Evolutionary conservation across 2,797 vertebrate species (phyloP).

Genomic region (Sebastes nivosus): DNA sequence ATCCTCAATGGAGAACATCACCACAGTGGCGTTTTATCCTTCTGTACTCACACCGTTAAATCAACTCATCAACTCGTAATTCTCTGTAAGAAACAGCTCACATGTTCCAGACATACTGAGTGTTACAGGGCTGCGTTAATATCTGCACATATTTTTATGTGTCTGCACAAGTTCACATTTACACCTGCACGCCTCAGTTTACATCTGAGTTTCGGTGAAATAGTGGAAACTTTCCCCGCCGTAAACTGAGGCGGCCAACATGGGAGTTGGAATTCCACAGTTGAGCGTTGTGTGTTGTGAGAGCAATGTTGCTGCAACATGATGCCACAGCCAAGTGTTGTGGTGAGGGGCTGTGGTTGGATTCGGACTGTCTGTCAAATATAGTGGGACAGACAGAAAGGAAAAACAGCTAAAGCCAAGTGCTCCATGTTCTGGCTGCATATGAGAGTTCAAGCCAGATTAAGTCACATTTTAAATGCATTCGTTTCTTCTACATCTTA

Average conservation of each 20-base stretch:
- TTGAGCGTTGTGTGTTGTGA: slow-evolving; percentile 16
- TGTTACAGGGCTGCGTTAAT: not conserved
- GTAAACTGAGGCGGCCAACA: not conserved
- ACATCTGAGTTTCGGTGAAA: not conserved
- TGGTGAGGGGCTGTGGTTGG: slow-evolving; percentile 29
- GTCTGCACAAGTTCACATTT: not conserved
- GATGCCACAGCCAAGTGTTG: slow-evolving; percentile 36
- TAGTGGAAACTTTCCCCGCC: not conserved
- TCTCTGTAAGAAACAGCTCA: not conserved
- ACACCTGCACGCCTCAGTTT: slow-evolving; percentile 16
- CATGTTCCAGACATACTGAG: not conserved
- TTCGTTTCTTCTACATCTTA: not conserved
- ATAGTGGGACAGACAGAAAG: not conserved
- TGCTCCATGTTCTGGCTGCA: not conserved
- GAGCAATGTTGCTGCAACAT: slow-evolving; percentile 24
- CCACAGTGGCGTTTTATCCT: not conserved
- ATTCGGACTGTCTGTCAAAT: not conserved
- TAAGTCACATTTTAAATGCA: too few relatives aligned
- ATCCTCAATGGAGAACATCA: not conserved
- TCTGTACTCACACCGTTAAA: not conserved
- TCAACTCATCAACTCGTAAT: not conserved
- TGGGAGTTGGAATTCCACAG: slow-evolving; percentile 3
- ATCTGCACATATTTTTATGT: not conserved
- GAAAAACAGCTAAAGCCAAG: not conserved
- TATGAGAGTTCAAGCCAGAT: too few relatives aligned